phyloP scores from a whole-genome alignment of 2,797 vertebrate species.

The Simalia tracyae region DNA sequence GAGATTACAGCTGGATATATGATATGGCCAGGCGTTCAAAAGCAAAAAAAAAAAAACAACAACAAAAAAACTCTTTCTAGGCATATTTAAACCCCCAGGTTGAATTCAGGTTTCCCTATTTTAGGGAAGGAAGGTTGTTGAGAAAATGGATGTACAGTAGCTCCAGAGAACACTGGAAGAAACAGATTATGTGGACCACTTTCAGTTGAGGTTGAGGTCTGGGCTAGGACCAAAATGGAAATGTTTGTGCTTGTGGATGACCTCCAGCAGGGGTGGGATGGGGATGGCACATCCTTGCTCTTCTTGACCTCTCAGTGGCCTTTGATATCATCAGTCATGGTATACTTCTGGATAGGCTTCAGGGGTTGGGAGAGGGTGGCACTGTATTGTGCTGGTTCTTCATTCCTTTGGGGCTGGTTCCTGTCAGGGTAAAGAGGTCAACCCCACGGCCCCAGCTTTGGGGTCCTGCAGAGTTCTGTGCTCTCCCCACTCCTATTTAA shows the following conservation, averaged over 20 bases:
- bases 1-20: background rate
- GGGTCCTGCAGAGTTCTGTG: no score
- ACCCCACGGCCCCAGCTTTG: no score
- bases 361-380: no score
- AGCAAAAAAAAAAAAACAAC: background rate
- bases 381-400: no score
- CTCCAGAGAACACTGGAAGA: background rate
- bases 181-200: background rate
- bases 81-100: background rate
- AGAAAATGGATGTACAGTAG: background rate
- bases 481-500: no score
- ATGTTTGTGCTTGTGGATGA: background rate
- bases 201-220: background rate
- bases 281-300: background rate
- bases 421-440: no score
- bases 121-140: background rate
- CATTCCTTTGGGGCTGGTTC: no score
- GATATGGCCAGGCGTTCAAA: background rate
- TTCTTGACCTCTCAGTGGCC: background rate
- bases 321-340: no score
- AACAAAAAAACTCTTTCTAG: background rate
- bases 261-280: background rate
- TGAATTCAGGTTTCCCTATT: background rate
- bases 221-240: background rate
- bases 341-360: no score